phyloP scores from a whole-genome alignment of 23 tunicate species.

The Halocynthia aurantium region DNA sequence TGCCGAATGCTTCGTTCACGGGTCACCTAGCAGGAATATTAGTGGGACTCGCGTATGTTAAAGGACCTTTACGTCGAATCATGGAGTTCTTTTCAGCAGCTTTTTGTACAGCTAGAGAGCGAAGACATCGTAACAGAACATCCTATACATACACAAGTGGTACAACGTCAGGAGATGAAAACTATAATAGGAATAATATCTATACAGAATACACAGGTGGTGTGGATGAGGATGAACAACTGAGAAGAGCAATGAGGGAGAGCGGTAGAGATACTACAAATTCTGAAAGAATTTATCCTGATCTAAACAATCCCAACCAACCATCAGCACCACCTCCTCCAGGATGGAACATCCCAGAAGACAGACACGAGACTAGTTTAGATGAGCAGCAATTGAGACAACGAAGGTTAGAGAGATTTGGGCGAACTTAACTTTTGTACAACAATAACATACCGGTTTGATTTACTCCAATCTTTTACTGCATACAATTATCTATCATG shows the following conservation, averaged over 20 bases:
- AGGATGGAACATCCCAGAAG: constrained; percentile 32
- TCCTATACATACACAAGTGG: constrained; percentile 9
- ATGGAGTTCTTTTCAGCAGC: constrained; percentile 21
- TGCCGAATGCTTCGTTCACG: constrained; percentile 81
- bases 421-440: too few relatives aligned
- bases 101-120: background rate
- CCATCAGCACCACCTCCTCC: constrained; percentile 24
- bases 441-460: too few relatives aligned
- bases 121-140: background rate
- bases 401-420: too few relatives aligned
- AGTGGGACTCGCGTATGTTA: constrained; percentile 62
- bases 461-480: too few relatives aligned
- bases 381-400: too few relatives aligned
- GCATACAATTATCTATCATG: background rate
- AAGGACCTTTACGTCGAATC: constrained; percentile 26
- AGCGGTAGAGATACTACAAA: constrained; percentile 7
- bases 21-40: constrained; percentile 81
- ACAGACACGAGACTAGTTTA: background rate
- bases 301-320: constrained; percentile 7
- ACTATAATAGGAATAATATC: too few relatives aligned
- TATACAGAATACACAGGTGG: constrained; percentile 42
- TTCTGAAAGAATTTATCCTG: constrained; percentile 23
- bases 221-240: constrained; percentile 45
- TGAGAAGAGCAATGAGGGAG: constrained; percentile 42
- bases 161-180: background rate